Conservation (phyloP, 2,113 vertebrate species). For the Coracopsis vasa region DNA sequence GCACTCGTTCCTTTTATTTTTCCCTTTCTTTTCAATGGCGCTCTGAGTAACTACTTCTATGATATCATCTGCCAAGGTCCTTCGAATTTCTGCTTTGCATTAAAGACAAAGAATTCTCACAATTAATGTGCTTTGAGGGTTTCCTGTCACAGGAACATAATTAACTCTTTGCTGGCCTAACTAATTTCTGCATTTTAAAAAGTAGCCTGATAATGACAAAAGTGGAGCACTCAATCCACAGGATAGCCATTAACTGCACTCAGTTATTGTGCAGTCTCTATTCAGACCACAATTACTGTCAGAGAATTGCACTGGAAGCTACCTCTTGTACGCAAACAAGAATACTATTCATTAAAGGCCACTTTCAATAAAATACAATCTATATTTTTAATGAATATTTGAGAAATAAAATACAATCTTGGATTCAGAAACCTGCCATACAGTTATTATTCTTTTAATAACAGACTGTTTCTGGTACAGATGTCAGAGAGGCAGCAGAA, state of each 20-base stretch:
- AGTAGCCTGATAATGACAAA: conserved; percentile 70
- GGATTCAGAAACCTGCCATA: conserved; percentile 55
- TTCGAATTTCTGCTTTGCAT: conserved; percentile 60
- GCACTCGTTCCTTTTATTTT: background rate
- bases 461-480: conserved; percentile 42
- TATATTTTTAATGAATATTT: conserved; percentile 73
- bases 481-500: conserved; percentile 15
- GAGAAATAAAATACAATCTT: conserved; percentile 70
- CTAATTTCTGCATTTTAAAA: conserved; percentile 76
- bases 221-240: conserved; percentile 73
- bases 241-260: conserved; percentile 75
- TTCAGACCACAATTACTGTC: conserved; percentile 78
- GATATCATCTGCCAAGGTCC: conserved; percentile 61
- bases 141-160: conserved; percentile 68
- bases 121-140: conserved; percentile 72
- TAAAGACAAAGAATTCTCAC: conserved; percentile 75
- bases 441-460: conserved; percentile 69
- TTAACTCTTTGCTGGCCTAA: conserved; percentile 80
- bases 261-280: conserved; percentile 33
- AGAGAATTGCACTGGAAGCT: conserved; percentile 71
- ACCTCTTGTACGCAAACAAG: conserved; percentile 75
- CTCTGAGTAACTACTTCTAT: conserved; percentile 40
- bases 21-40: background rate
- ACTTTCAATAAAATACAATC: conserved; percentile 71
- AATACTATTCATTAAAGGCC: conserved; percentile 74